A percentile compares a stretch with the other conserved stretches of the same genome.
These are phyloP conservation scores for Tadarida brasiliensis DNA, from an alignment of 2,797 vertebrate genomes.

Conservation along the genomic window DNA sequence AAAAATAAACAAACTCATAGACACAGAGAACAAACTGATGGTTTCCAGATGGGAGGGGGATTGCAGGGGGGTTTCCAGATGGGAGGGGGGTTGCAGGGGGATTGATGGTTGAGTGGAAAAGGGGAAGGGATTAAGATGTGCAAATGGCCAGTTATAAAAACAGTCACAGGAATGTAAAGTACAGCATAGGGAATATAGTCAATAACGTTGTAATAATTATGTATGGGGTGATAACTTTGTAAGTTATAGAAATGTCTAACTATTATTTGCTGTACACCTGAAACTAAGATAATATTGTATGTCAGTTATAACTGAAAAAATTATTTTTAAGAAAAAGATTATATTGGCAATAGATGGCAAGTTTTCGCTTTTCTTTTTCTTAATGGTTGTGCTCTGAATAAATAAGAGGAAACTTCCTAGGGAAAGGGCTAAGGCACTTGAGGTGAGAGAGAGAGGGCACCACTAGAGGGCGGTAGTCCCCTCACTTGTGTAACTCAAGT, in stretches of 20 bases:
- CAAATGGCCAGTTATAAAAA: neutral
- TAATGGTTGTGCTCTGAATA: neutral
- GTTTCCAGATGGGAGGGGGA: neutral
- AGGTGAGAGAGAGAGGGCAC: neutral
- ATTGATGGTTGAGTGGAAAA: neutral
- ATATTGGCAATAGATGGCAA: neutral
- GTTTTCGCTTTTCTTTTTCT: neutral
- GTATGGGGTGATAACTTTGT: neutral
- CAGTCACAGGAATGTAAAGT: neutral
- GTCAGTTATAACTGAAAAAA: neutral
- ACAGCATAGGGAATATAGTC: neutral
- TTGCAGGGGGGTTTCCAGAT: neutral
- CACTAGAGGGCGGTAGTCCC: slow-evolving; percentile 70
- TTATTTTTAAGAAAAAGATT: neutral
- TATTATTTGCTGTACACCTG: neutral
- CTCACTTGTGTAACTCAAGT: neutral
- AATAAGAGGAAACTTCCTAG: neutral
- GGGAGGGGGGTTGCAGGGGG: neutral
- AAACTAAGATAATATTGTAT: neutral
- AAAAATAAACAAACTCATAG: neutral
- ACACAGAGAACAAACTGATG: neutral
- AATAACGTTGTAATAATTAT: neutral
- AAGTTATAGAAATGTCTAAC: neutral
- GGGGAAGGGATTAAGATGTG: neutral
- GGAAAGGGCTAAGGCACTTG: neutral